Evolutionary conservation across 53 echinoderm and acorn worm species (phyloP).

Genomic region (Stichopus horrens): DNA sequence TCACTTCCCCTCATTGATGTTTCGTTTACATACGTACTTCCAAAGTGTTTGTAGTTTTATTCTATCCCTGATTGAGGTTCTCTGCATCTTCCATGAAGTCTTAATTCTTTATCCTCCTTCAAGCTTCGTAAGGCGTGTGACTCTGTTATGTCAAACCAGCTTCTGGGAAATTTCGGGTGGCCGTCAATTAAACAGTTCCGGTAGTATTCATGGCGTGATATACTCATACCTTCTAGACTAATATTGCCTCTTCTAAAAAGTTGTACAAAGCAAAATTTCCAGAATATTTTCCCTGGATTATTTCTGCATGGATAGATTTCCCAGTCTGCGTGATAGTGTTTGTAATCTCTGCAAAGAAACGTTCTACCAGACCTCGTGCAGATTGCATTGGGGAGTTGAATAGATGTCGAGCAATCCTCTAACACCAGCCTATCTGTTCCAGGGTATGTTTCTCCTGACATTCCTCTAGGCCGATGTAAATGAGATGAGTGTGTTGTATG

Average conservation of each 20-base stretch:
- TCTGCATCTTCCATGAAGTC: neutral
- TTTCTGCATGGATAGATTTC: neutral
- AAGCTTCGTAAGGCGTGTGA: neutral
- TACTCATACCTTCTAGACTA: too few relatives aligned
- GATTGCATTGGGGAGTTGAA: neutral
- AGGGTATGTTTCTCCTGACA: neutral
- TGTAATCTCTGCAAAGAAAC: neutral
- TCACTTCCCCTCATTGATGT: too few relatives aligned
- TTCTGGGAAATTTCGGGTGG: neutral
- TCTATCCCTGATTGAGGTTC: too few relatives aligned
- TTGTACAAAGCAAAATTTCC: neutral
- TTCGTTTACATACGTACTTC: too few relatives aligned
- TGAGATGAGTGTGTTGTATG: neutral
- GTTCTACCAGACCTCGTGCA: too few relatives aligned
- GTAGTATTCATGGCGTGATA: neutral
- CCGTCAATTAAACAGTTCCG: neutral
- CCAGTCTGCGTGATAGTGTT: neutral
- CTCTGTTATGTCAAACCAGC: constrained; percentile 13
- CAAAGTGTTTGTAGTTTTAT: too few relatives aligned
- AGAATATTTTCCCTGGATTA: constrained; percentile 11
- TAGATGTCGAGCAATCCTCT: constrained; percentile 13
- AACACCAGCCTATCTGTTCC: neutral
- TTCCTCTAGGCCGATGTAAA: constrained; percentile 28
- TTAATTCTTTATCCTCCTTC: neutral
- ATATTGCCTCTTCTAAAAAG: neutral